Evolutionary conservation across 2,113 vertebrate species (phyloP).

Genomic region (Triplophysa siluroides): DNA sequence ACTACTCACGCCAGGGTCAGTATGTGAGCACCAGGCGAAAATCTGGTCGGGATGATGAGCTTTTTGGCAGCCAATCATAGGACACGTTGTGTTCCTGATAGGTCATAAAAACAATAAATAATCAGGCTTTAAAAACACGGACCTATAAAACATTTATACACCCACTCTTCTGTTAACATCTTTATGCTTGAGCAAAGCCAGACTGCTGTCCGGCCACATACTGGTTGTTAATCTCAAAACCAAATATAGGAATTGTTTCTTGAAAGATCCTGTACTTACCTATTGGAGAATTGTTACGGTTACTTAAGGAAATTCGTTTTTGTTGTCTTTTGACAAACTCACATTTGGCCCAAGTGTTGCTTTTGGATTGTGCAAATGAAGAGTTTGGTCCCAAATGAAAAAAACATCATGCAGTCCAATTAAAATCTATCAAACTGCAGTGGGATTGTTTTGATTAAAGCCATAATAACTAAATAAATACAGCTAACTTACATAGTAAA

Average conservation of each 20-base stretch:
- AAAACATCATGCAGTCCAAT: no score
- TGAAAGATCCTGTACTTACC: no score
- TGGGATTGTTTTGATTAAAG: no score
- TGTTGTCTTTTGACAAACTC: conserved; percentile 1
- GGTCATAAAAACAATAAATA: conserved; percentile 67
- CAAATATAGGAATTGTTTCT: conserved; percentile 56
- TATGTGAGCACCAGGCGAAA: conserved; percentile 54
- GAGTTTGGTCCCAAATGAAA: no score
- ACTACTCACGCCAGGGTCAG: conserved; percentile 34
- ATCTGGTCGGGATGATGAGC: conserved; percentile 60
- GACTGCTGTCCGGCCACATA: conserved; percentile 52
- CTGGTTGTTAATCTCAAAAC: conserved; percentile 60
- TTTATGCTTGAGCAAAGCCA: conserved; percentile 58
- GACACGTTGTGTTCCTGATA: conserved; percentile 60
- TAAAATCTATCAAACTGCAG: no score
- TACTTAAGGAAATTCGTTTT: neutral
- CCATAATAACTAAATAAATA: no score
- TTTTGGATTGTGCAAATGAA: no score
- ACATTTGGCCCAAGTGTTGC: no score
- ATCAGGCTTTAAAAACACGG: conserved; percentile 57
- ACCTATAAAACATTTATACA: conserved; percentile 65
- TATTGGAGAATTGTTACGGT: neutral
- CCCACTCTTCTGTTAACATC: conserved; percentile 61
- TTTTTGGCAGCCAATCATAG: conserved; percentile 66
- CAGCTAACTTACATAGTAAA: no score